phyloP scores from a whole-genome alignment of 2,888 invertebrate species.

The Harpalus rubripes region DNA sequence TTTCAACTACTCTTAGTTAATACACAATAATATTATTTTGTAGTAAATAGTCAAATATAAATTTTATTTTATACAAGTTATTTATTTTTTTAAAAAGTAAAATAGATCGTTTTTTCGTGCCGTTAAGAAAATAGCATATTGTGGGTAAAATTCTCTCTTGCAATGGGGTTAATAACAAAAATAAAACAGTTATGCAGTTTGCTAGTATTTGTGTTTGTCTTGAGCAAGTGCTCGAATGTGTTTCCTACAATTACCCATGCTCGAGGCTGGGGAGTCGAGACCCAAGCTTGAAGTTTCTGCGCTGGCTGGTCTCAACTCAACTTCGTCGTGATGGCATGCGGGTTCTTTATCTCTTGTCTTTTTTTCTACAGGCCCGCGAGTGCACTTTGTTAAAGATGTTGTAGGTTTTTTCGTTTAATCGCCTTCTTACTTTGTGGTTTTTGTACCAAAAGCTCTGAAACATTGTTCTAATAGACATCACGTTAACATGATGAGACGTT shows the following conservation, averaged over 20 bases:
- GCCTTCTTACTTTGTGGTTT: conserved; percentile 32
- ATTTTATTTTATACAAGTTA: too few relatives aligned
- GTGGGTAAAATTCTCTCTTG: background rate
- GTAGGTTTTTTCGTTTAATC: conserved; percentile 50
- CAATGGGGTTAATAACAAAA: conserved; percentile 4
- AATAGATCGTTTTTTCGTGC: too few relatives aligned
- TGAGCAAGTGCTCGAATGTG: conserved; percentile 1
- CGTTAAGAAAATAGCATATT: background rate
- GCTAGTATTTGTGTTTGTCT: conserved; percentile 21
- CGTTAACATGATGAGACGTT: conserved; percentile 13
- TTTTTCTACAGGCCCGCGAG: conserved; percentile 20
- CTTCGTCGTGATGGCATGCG: conserved; percentile 13
- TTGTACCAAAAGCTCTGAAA: conserved; percentile 20
- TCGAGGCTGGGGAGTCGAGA: background rate
- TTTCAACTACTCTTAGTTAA: too few relatives aligned
- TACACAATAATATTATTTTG: too few relatives aligned
- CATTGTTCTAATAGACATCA: conserved; percentile 22
- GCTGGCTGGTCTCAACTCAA: background rate
- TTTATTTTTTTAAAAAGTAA: too few relatives aligned
- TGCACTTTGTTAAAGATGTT: conserved; percentile 56
- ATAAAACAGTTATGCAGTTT: conserved; percentile 20
- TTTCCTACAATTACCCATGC: conserved; percentile 21
- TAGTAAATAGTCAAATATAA: too few relatives aligned
- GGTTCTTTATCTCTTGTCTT: conserved; percentile 43
- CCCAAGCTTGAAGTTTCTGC: conserved; percentile 2